Base-by-base conservation (phyloP, 64 coral and sea anemone genomes). In the Platygyra sinensis region DNA sequence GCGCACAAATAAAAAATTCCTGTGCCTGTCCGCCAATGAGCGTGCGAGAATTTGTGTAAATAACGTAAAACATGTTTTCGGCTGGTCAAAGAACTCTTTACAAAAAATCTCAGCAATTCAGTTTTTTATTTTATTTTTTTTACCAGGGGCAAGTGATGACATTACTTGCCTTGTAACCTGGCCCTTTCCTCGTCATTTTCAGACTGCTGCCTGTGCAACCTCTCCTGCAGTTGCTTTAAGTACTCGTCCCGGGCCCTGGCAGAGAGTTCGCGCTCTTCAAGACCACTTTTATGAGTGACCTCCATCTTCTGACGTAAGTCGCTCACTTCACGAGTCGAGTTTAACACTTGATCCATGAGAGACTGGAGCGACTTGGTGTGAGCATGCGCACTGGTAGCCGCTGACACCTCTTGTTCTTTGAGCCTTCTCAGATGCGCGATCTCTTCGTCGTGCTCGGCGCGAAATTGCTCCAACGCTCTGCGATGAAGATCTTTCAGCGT, bases 331-430 rank as follows among this genome's bases (percentile, higher is more conserved):
- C 90, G 92, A 52, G 96, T 99, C 6, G 96, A 99, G 83, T 91
- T 99, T 28, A 95, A 87, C 24, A 99, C 96, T 84, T 95, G 94
- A 51, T 95, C 74, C 94, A 99, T 99, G 24, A 99, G 88, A 31
- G 90, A 91, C 83, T 99, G 94, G 16, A 99, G 94, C 10, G 96
- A 99, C 88, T 91, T 99, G 73, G 94, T 99, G 86, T 99, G 94
- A 7, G 93, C 74, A 76, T 93, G 94, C 42, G 96, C 93, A 28
- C 87, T 99, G 67, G 90, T 76, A 33, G 91, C 91, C 30, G 96
- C 94, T 24, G 93, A 89, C 31, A 92, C 90, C 83, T 92, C 90
- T 62, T 92, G 82, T 36, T 92, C 95, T 78, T 99, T 99, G 54
- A 99, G 51, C 79, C 86, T 99, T 74, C 89, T 95, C 32, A 96